Evolutionary conservation across 2,113 vertebrate species (phyloP), one percentile per base, ranked within the genome.

Genomic region (Phrynocephalus versicolor): DNA sequence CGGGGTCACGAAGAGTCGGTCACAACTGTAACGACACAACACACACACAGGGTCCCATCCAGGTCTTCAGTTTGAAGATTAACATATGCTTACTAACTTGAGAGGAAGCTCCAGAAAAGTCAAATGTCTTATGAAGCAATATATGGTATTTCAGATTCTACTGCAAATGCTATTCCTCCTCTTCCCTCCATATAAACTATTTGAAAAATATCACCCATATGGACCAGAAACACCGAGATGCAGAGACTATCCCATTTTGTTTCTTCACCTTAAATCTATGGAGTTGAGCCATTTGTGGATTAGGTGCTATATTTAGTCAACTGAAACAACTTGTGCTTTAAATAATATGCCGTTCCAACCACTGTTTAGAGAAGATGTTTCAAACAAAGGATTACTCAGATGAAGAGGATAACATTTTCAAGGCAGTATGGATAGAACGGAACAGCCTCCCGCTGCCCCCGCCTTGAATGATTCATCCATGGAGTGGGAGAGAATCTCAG

Each of bases 301-400:
- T 13, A 10, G 25, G 23, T 21, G 19, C 74, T 85, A 67, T 78
- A 58, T 70, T 57, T 78, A 45, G 64, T 45, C 45, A 58, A 70
- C 58, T 85, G 58, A 77, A 85, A 60, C 57, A 64, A 21, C 21
- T 35, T 37, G 15, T 37, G 51, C 14, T 83, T 77, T 84, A 55
- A 70, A 85, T 35, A 67, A 27, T 27, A 55, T 39, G 51, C 25
- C 39, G n/a, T 73, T 74, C 41, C 62, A 39, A 67, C 18, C 60
- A 41, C 25, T 55, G 58, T 82, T 83, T 79, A 57, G 77, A 60
- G 69, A 78, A 64, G 67, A 27, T 16, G 1, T 71, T 3, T 0
- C 3, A 87, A 41, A 70, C 82, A 45, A 37, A 89, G 73, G 51
- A 72, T 79, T 79, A 84, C 67, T 88, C 79, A 74, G 5, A 51